Evolutionary conservation across 2,888 invertebrate genomes (phyloP), one percentile per base, ranked within the genome.

Genomic region (Scaptomyza polygonia): DNA sequence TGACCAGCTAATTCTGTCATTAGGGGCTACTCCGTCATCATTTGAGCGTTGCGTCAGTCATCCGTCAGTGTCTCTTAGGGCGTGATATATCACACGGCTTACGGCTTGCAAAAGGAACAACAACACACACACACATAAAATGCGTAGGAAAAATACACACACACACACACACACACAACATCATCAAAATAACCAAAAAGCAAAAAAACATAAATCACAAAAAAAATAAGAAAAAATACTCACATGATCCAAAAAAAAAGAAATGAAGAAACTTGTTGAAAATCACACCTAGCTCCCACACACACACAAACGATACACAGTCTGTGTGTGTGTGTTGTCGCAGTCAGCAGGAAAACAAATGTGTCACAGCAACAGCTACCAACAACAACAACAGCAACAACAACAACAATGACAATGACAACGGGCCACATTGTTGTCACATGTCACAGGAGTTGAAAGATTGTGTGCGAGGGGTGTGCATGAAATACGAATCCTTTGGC

Each of bases 351-450:
- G 67, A 67, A 75, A 72, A 72, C 68, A 67, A 77, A 77, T 78
- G 75, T 80, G 84, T 72, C 84, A 80, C 63, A 76, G 81, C 78
- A 83, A 55, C 61, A 61, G 51, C 61, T 53, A 62, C 61, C 49
- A 58, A 34, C 52, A 47, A 34, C 18, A 66, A 21, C 49, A 40
- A 18, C 56, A 63, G 34, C 51, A 47, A 16, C 57, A 67, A 29
- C 55, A 64, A 34, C 32, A 34, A 72, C 61, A 51, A 65, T 62
- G 61, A 74, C 74, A 82, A 71, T 77, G 86, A 79, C 77, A 82
- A 70, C 83, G 77, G 78, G 80, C 80, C 80, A 82, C 80, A 82
- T 85, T 82, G 86, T 86, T 83, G 82, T 86, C 82, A 83, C 84
- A 86, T 86, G 86, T 74, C 75, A 71, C 63, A 71, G 71, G 56